Evolutionary conservation across 2,888 invertebrate species (phyloP).

Genomic region (Pterobdella sp.): DNA sequence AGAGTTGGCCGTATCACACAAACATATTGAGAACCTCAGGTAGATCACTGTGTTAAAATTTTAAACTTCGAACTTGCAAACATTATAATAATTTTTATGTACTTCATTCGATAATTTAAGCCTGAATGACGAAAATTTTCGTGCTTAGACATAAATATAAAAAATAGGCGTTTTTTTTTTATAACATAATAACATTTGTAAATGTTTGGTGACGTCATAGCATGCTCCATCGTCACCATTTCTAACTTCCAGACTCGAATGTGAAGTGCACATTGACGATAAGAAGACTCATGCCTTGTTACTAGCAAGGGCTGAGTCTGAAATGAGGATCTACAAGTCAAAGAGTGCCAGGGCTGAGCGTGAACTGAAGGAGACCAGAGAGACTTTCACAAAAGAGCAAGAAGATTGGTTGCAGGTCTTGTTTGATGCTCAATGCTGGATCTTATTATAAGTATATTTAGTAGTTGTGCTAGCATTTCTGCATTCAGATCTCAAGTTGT

Average conservation of each 20-base stretch:
- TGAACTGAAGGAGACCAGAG: conserved; percentile 57
- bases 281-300: conserved; percentile 65
- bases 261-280: conserved; percentile 72
- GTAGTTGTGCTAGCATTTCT: too few relatives aligned
- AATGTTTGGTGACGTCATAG: too few relatives aligned
- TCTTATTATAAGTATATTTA: neutral
- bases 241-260: conserved; percentile 61
- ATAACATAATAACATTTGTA: too few relatives aligned
- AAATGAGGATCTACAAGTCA: conserved; percentile 49
- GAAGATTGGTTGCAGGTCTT: conserved; percentile 69
- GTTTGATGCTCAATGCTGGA: neutral
- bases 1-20: conserved; percentile 14
- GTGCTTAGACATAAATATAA: too few relatives aligned
- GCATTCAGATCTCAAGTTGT: too few relatives aligned
- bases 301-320: conserved; percentile 38
- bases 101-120: too few relatives aligned
- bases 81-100: too few relatives aligned
- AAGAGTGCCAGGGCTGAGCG: conserved; percentile 30
- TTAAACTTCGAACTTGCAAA: too few relatives aligned
- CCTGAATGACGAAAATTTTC: too few relatives aligned
- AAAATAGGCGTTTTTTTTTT: too few relatives aligned
- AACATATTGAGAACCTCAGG: neutral
- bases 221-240: too few relatives aligned
- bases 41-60: neutral
- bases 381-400: conserved; percentile 60